A percentile compares a stretch with the other conserved stretches of the same genome.
Evolutionary conservation across 2,888 invertebrate genomes (phyloP).

Genomic region (Orthosia gothica): DNA sequence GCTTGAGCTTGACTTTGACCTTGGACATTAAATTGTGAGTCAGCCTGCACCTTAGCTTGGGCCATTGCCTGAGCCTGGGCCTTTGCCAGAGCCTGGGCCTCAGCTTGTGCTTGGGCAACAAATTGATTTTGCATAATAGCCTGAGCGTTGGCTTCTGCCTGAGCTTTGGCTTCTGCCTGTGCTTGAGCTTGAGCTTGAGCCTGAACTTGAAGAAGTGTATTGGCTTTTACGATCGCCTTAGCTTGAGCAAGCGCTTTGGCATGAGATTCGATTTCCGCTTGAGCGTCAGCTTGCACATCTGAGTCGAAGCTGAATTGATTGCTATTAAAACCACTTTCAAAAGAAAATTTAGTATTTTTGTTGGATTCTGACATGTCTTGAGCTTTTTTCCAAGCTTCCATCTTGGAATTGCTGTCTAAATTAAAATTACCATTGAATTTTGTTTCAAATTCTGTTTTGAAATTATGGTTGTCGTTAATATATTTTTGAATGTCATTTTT

Average conservation of each 20-base stretch:
- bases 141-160: not conserved
- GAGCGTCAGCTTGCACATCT: not conserved
- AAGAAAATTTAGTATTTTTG: conserved; percentile 1
- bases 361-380: not conserved
- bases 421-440: conserved; percentile 9
- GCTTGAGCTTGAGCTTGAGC: conserved; percentile 3
- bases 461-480: not conserved
- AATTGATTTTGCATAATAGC: too few species aligned
- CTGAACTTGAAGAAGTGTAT: not conserved
- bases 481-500: conserved; percentile 9
- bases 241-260: conserved; percentile 20
- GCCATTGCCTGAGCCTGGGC: not conserved
- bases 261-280: conserved; percentile 12
- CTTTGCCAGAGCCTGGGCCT: not conserved
- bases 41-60: not conserved
- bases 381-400: conserved; percentile 7
- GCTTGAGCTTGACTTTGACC: not conserved
- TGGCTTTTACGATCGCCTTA: not conserved
- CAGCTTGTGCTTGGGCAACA: conserved; percentile 4
- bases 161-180: not conserved
- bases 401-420: not conserved
- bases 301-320: conserved; percentile 16
- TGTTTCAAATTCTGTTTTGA: conserved; percentile 2
- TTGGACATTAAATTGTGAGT: not conserved
- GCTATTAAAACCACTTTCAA: not conserved